Evolutionary conservation across 2,113 vertebrate genomes (phyloP).

Genomic region (Neolamprologus kungweensis): DNA sequence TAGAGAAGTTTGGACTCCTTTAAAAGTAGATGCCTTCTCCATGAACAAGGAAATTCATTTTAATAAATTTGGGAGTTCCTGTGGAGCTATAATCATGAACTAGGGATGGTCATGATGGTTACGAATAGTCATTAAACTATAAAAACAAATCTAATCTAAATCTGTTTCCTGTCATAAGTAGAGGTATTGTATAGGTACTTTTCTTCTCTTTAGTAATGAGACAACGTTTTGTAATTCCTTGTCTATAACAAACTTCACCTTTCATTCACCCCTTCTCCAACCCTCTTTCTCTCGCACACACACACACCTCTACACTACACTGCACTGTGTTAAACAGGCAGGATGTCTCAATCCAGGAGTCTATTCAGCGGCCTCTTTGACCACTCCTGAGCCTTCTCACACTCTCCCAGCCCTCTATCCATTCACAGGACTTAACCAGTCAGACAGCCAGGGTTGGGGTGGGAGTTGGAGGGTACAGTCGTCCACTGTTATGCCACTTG

Average conservation of each 20-base stretch:
- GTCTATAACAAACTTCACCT: not conserved
- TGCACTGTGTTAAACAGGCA: not conserved
- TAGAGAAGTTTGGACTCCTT: not conserved
- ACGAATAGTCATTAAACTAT: not conserved
- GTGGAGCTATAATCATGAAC: not conserved
- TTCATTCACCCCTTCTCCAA: not conserved
- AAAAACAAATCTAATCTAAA: not conserved
- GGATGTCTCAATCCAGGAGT: conserved; percentile 34
- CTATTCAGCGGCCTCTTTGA: conserved; percentile 20
- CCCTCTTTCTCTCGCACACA: not conserved
- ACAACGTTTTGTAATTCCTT: not conserved
- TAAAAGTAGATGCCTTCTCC: not conserved
- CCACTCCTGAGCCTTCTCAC: conserved; percentile 6
- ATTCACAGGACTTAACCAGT: conserved; percentile 7
- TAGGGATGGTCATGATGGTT: not conserved
- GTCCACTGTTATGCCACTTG: not conserved
- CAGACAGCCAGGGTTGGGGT: not conserved
- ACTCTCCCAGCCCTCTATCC: not conserved
- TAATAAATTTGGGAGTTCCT: not conserved
- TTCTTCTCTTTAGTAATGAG: not conserved
- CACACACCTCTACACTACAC: not conserved
- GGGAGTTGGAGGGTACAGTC: not conserved
- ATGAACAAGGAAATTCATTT: not conserved
- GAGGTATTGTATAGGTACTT: not conserved
- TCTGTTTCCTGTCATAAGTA: not conserved